These are phyloP conservation scores for Sebastes matsubarae DNA, from an alignment of 2,797 vertebrate species.

Conservation along the genomic window DNA sequence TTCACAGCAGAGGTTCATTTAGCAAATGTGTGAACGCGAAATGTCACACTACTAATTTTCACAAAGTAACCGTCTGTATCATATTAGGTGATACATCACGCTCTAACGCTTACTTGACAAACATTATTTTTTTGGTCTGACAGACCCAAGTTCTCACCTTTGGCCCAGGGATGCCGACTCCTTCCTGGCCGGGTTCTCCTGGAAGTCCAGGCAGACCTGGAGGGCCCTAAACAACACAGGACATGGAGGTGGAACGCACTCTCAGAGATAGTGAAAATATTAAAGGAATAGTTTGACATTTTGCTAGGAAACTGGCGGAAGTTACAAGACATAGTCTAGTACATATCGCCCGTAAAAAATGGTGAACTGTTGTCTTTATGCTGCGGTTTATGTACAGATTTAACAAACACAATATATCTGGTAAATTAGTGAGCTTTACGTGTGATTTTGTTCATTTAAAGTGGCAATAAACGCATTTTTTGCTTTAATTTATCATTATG, in stretches of 20 bases:
- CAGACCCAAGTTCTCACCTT: slow-evolving; percentile 79
- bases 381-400: background rate
- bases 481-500: too few relatives aligned
- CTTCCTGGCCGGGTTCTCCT: slow-evolving; percentile 87
- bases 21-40: background rate
- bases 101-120: background rate
- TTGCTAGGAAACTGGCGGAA: background rate
- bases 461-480: background rate
- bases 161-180: slow-evolving; percentile 86
- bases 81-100: background rate
- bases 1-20: background rate
- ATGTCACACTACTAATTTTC: background rate
- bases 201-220: slow-evolving; percentile 86
- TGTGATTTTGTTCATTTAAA: background rate
- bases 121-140: background rate
- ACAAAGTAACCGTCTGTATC: background rate
- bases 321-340: background rate
- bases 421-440: background rate
- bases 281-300: background rate
- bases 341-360: background rate
- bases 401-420: background rate
- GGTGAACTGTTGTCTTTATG: background rate
- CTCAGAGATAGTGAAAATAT: background rate
- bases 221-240: slow-evolving; percentile 78
- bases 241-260: background rate